Percentiles rank a stretch among this genome's conserved stretches.
Conservation (phyloP, 1,140 invertebrate genomes). For the Adelges cooleyi region DNA sequence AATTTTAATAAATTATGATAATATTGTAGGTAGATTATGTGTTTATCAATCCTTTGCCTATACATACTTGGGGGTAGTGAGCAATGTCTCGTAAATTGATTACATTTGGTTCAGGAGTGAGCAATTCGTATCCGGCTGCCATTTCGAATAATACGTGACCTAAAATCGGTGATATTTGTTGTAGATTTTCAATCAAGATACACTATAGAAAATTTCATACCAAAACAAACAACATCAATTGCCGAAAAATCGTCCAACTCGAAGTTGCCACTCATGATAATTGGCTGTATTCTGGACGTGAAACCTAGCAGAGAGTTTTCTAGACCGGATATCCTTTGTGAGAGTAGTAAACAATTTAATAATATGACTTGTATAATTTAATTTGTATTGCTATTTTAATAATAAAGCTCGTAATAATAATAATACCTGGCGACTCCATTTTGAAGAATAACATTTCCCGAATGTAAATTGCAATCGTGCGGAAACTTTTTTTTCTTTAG, state of each 20-base stretch:
- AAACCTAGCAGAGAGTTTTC: slow-evolving; percentile 75
- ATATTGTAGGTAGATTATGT: not conserved
- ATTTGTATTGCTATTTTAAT: not conserved
- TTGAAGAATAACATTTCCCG: slow-evolving; percentile 80
- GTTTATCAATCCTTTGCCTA: slow-evolving; percentile 16
- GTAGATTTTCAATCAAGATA: not conserved
- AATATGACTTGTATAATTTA: not conserved
- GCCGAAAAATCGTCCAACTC: slow-evolving; percentile 45
- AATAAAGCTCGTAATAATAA: too few relatives aligned
- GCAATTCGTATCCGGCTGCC: slow-evolving; percentile 71
- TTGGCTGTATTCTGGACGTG: slow-evolving; percentile 49
- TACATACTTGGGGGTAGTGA: slow-evolving; percentile 62
- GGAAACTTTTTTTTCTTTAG: slow-evolving; percentile 79
- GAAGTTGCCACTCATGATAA: slow-evolving; percentile 44
- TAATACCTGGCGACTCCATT: slow-evolving; percentile 64
- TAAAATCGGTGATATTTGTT: too few relatives aligned
- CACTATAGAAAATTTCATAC: slow-evolving; percentile 37
- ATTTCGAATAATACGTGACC: slow-evolving; percentile 78
- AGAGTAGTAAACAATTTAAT: slow-evolving; percentile 33
- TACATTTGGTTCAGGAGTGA: slow-evolving; percentile 55
- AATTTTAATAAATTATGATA: slow-evolving; percentile 3
- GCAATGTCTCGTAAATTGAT: slow-evolving; percentile 59
- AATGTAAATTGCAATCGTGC: slow-evolving; percentile 71
- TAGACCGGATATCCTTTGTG: slow-evolving; percentile 58
- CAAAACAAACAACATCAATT: slow-evolving; percentile 65